Percentiles rank a stretch among this genome's conserved stretches.
Evolutionary conservation across 2,797 vertebrate genomes (phyloP).

Genomic region (Vireo griseus): DNA sequence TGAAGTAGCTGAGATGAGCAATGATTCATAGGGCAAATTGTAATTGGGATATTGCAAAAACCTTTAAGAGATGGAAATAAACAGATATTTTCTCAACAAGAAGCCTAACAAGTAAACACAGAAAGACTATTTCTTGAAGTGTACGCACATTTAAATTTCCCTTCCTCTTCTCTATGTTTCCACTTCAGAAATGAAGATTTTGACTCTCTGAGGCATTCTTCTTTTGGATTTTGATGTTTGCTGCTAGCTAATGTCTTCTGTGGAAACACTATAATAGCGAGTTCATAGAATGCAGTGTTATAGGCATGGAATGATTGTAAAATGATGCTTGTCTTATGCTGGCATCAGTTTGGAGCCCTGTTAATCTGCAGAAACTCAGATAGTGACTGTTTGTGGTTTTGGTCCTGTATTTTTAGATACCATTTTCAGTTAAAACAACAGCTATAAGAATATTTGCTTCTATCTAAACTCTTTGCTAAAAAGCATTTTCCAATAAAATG

Average conservation of each 20-base stretch:
- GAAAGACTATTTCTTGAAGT: neutral
- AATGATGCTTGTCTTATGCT: neutral
- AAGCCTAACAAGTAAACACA: neutral
- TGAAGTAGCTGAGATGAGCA: neutral
- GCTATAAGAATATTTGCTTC: rapidly evolving
- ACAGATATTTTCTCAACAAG: neutral
- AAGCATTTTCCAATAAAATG: neutral
- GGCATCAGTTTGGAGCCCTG: neutral
- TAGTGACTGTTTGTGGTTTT: neutral
- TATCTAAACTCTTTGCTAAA: neutral
- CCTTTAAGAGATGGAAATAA: neutral
- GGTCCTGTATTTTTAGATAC: neutral
- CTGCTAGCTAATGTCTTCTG: neutral
- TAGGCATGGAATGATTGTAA: neutral
- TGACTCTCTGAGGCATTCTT: neutral
- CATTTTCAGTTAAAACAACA: neutral
- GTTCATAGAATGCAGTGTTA: neutral
- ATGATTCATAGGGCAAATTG: neutral
- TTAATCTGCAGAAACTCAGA: neutral
- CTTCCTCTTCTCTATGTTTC: neutral
- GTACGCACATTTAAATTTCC: neutral
- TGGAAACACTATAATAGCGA: neutral
- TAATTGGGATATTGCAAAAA: neutral
- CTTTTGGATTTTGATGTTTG: neutral
- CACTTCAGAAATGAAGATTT: neutral